Evolutionary conservation across 2,113 vertebrate genomes (phyloP), one percentile per base, ranked within the genome.

Genomic region (Dinomys branickii): DNA sequence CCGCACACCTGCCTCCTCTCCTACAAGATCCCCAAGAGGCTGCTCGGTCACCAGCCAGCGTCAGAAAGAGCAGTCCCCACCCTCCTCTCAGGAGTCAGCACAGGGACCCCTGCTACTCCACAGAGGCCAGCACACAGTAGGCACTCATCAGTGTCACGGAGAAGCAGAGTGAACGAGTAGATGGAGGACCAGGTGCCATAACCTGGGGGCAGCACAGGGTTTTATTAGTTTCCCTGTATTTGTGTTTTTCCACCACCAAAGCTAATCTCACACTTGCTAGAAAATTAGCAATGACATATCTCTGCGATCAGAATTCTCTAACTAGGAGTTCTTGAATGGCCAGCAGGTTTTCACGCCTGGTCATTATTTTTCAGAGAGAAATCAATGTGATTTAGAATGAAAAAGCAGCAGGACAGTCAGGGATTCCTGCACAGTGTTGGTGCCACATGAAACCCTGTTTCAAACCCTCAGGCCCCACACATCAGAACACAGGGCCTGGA

Each of bases 401-500:
- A 83, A 80, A 26, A 22, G 26, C 0, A 24, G 24, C 35, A n/a
- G 24, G 47, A 61, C 22, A 0, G 1, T 4, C 17, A 24, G 2
- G 41, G 61, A 38, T 56, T 69, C 77, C 81, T 17, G 44, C 16
- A n/a, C 26, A 6, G 17, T 28, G 16, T 0, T 0, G n/a, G 12
- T 7, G 5, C 78, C 59, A 33, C 30, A 19, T 67, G 10, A 59
- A 91, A 38, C 52, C 38, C 41, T 54, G 35, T 28, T 47, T 12
- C 19, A 10, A n/a, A 3, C 7, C 11, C 38, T 24, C 10, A 10
- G 13, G n/a, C 19, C 30, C 3, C 6, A 20, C 7, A 16, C 44
- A 8, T 7, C 1, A 1, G 20, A 26, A 82, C 78, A 30, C 47
- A 0, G 0, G 3, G 24, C 4, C 28, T 4, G 7, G 0, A 0